Percentiles rank a stretch among this genome's conserved stretches.
phyloP scores from a whole-genome alignment of 2,113 vertebrate genomes.

The Varanus salvator region DNA sequence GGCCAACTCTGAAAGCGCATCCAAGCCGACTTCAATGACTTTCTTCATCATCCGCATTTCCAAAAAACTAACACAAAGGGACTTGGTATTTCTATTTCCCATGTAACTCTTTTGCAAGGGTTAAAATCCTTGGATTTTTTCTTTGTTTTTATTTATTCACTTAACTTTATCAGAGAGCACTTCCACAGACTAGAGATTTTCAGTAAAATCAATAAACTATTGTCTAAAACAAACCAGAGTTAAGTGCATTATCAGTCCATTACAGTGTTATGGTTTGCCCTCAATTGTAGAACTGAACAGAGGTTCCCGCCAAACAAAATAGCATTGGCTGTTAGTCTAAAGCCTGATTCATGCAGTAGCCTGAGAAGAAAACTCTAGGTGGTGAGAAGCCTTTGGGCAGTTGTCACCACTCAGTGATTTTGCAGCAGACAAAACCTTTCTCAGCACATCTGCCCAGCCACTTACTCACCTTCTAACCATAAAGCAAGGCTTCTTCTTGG shows the following conservation, averaged over 20 bases:
- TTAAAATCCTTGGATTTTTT: conserved; percentile 15
- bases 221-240: conserved; percentile 54
- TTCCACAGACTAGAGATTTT: conserved; percentile 48
- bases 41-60: conserved; percentile 48
- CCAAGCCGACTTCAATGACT: conserved; percentile 21
- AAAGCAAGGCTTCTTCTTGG: not conserved
- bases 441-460: not conserved
- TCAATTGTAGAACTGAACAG: conserved; percentile 45
- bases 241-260: conserved; percentile 62
- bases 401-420: not conserved
- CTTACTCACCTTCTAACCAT: not conserved
- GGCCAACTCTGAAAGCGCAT: too few species aligned
- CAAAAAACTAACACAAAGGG: conserved; percentile 29
- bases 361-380: not conserved
- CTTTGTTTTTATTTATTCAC: conserved; percentile 43
- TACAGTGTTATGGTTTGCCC: conserved; percentile 52
- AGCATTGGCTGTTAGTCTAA: conserved; percentile 46
- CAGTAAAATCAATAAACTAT: conserved; percentile 64
- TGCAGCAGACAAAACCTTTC: not conserved
- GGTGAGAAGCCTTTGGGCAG: not conserved
- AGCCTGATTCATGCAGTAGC: conserved; percentile 35
- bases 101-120: not conserved
- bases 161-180: conserved; percentile 31
- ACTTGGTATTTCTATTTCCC: conserved; percentile 25
- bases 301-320: conserved; percentile 54